phyloP scores from a whole-genome alignment of 2,888 invertebrate genomes.

The Plebejus melissa region DNA sequence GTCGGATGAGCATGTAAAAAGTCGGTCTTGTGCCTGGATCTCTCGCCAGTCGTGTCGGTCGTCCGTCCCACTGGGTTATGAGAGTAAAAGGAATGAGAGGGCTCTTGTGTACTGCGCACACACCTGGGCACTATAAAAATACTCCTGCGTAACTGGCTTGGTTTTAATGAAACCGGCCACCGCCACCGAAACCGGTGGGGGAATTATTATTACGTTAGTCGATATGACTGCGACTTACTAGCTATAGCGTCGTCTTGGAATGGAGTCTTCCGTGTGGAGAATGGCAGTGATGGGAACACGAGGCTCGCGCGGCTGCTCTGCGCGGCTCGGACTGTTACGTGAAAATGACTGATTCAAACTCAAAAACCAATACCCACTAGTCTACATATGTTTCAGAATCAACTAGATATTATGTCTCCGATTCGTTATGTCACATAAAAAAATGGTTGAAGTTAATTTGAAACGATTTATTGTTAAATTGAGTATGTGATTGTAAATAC shows the following conservation, averaged over 20 bases:
- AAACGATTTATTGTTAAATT: neutral
- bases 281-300: constrained; percentile 85
- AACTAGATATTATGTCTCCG: neutral
- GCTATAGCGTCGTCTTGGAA: constrained; percentile 76
- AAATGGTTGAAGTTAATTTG: neutral
- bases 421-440: neutral
- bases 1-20: too few species aligned
- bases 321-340: constrained; percentile 72
- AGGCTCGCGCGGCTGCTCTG: constrained; percentile 87
- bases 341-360: constrained; percentile 31
- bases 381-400: neutral
- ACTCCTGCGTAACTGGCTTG: too few species aligned
- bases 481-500: neutral
- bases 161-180: too few species aligned
- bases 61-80: too few species aligned
- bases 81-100: too few species aligned
- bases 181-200: too few species aligned
- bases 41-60: too few species aligned
- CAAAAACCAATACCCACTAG: constrained; percentile 30
- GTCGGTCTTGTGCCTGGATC: too few species aligned
- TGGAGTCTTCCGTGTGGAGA: constrained; percentile 74
- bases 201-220: neutral
- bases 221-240: constrained; percentile 54
- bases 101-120: too few species aligned
- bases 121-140: too few species aligned